A percentile compares a stretch with the other conserved stretches of the same genome.
These are phyloP conservation scores for Cichlasoma orientale DNA, from an alignment of 2,797 vertebrate species.

Conservation along the genomic window DNA sequence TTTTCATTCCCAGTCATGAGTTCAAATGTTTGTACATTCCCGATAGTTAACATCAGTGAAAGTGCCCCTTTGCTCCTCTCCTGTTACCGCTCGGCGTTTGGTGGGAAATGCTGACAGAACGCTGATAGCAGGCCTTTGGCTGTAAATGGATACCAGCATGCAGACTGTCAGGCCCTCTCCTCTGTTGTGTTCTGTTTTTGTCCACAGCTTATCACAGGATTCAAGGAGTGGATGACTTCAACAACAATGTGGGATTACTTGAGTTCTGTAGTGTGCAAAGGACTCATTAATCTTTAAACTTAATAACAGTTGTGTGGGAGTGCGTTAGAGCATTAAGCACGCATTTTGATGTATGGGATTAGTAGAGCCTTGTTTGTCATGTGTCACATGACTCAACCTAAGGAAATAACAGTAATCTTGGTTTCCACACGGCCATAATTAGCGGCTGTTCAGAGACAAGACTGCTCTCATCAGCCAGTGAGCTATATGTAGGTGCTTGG, in stretches of 20 bases:
- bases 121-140: slow-evolving; percentile 33
- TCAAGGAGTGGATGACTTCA: slow-evolving; percentile 37
- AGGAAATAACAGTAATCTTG: slow-evolving; percentile 57
- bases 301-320: slow-evolving; percentile 27
- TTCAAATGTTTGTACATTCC: slow-evolving; percentile 59
- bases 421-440: slow-evolving; percentile 26
- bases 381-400: slow-evolving; percentile 37
- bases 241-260: slow-evolving; percentile 30
- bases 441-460: slow-evolving; percentile 21
- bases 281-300: slow-evolving; percentile 36
- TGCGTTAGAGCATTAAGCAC: not conserved
- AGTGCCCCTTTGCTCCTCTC: slow-evolving; percentile 17
- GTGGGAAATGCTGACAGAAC: slow-evolving; percentile 40
- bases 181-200: slow-evolving; percentile 34
- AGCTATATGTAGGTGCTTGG: not conserved
- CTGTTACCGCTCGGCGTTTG: slow-evolving; percentile 27
- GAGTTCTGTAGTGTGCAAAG: slow-evolving; percentile 28
- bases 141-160: slow-evolving; percentile 38
- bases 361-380: slow-evolving; percentile 32
- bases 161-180: slow-evolving; percentile 8
- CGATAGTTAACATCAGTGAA: slow-evolving; percentile 34
- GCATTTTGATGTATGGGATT: slow-evolving; percentile 14
- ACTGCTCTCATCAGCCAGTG: slow-evolving; percentile 19
- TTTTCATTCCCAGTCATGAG: slow-evolving; percentile 37
- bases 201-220: slow-evolving; percentile 28